phyloP scores from a whole-genome alignment of 2,888 invertebrate species.

The Willowsia nigromaculata region DNA sequence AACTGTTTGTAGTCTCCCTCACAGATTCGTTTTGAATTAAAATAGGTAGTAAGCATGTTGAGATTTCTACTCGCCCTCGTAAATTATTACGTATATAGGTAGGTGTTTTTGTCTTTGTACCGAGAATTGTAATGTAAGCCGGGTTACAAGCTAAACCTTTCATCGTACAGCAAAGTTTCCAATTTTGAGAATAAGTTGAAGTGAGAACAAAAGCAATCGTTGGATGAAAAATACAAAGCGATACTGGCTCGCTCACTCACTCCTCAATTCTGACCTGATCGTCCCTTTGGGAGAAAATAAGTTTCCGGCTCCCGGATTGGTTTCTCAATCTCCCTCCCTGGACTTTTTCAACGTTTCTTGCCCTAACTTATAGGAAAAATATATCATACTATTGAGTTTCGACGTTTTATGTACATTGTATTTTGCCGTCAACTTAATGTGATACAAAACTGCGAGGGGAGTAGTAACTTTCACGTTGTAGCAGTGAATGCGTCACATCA shows the following conservation, averaged over 20 bases:
- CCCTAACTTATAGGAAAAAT: not conserved
- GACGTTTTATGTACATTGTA: not conserved
- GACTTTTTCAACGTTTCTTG: not conserved
- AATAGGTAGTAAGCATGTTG: not conserved
- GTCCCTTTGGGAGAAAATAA: slow-evolving; percentile 72
- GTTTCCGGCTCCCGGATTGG: slow-evolving; percentile 64
- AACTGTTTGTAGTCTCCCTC: too few species aligned
- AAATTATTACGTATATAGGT: not conserved
- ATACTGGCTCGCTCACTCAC: slow-evolving; percentile 45
- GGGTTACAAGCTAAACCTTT: not conserved
- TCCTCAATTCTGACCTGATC: slow-evolving; percentile 68
- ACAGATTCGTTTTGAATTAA: too few species aligned
- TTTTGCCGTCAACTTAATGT: slow-evolving; percentile 38
- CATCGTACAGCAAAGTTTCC: not conserved
- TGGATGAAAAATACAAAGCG: not conserved
- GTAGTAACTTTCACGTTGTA: not conserved
- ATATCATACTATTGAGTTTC: not conserved
- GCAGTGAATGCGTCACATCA: not conserved
- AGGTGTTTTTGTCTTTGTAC: not conserved
- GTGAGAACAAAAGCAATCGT: not conserved
- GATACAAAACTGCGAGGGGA: slow-evolving; percentile 43
- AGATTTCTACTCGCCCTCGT: not conserved
- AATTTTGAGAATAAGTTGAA: not conserved
- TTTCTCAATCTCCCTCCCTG: slow-evolving; percentile 26
- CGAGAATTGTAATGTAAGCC: not conserved